Percentiles rank a stretch among this genome's conserved stretches.
Evolutionary conservation across 2,797 vertebrate species (phyloP).

Genomic region (Phrynocephalus vlangalii): DNA sequence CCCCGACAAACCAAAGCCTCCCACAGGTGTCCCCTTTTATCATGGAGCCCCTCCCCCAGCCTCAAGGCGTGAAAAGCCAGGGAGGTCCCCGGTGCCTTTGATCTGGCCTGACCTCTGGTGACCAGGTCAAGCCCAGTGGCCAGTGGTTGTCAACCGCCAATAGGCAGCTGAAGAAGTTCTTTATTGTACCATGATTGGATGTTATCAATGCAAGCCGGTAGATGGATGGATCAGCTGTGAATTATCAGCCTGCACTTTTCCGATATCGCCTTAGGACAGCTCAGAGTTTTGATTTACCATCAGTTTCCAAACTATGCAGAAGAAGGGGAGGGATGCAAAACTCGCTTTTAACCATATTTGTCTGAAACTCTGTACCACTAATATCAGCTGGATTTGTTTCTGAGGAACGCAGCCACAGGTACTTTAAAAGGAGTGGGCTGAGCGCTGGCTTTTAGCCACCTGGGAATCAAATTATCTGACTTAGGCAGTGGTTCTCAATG

Average conservation of each 20-base stretch:
- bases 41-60: not conserved
- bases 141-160: slow-evolving; percentile 52
- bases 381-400: not conserved
- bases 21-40: slow-evolving; percentile 59
- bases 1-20: not conserved
- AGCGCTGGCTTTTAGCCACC: too few species aligned
- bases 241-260: slow-evolving; percentile 9
- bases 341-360: not conserved
- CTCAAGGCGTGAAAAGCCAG: not conserved
- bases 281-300: not conserved
- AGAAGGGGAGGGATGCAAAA: not conserved
- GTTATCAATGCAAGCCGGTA: not conserved
- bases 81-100: slow-evolving; percentile 45
- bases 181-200: slow-evolving; percentile 27
- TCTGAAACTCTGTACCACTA: not conserved
- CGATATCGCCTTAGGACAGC: not conserved
- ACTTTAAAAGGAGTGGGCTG: not conserved
- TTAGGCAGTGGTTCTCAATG: too few species aligned
- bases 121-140: slow-evolving; percentile 44
- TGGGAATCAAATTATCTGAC: not conserved
- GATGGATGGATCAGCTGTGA: slow-evolving; percentile 44
- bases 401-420: not conserved
- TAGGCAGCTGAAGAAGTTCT: slow-evolving; percentile 9
- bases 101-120: slow-evolving; percentile 59
- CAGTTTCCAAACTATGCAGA: not conserved